Conservation (phyloP, 2,888 invertebrate genomes). For the Cremastobaeus sp. region DNA sequence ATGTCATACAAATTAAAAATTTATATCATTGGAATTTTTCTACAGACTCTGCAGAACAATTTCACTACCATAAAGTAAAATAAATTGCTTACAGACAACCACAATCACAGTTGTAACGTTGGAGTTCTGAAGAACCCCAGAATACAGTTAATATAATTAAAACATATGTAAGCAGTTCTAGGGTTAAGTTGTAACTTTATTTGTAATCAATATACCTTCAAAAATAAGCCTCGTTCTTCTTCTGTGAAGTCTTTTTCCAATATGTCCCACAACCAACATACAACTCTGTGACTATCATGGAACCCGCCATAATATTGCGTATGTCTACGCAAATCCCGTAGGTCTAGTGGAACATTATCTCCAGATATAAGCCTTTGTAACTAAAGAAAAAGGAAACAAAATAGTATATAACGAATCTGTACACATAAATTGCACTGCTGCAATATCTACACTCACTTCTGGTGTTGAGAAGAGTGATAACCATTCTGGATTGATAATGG, state of each 20-base stretch:
- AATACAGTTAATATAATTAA: too few species aligned
- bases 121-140: too few species aligned
- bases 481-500: constrained; percentile 97
- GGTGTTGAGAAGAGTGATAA: constrained; percentile 95
- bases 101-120: too few species aligned
- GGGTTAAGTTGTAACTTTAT: too few species aligned
- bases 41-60: too few species aligned
- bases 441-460: constrained; percentile 81
- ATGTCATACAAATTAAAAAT: too few species aligned
- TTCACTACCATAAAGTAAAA: too few species aligned
- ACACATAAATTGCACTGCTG: background rate
- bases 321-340: constrained; percentile 91
- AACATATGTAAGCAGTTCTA: too few species aligned
- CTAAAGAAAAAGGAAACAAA: constrained; percentile 75
- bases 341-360: constrained; percentile 94
- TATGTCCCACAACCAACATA: constrained; percentile 99
- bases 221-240: constrained; percentile 93
- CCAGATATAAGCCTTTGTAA: constrained; percentile 97
- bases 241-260: constrained; percentile 95
- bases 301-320: constrained; percentile 99
- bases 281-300: constrained; percentile 97
- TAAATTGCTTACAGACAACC: too few species aligned
- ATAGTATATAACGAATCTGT: background rate
- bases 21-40: too few species aligned
- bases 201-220: constrained; percentile 84